These are phyloP conservation scores for Ectobius pallidus DNA, from an alignment of 2,888 invertebrate genomes.

Conservation along the genomic window DNA sequence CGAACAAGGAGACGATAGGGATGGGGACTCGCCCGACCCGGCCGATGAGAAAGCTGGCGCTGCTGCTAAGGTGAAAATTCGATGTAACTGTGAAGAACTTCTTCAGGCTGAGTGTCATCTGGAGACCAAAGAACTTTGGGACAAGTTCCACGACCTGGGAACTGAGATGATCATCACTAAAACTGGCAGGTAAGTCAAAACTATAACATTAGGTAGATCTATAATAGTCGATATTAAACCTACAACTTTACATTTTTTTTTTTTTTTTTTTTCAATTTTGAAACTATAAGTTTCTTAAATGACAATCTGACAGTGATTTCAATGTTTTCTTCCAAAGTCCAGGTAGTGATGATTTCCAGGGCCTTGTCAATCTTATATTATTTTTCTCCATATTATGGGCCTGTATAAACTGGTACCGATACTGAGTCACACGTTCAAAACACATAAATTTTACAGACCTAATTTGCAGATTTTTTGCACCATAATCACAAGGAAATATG, in stretches of 20 bases:
- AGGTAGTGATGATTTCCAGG: too few relatives aligned
- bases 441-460: too few relatives aligned
- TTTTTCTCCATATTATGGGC: too few relatives aligned
- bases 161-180: conserved; percentile 89
- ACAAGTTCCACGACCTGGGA: conserved; percentile 77
- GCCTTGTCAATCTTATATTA: too few relatives aligned
- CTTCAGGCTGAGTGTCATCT: conserved; percentile 71
- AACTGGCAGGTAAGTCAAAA: conserved; percentile 70
- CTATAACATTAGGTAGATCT: not conserved
- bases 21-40: conserved; percentile 37
- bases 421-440: too few relatives aligned
- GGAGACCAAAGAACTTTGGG: conserved; percentile 83
- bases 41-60: conserved; percentile 47
- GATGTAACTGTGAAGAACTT: conserved; percentile 72
- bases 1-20: conserved; percentile 38
- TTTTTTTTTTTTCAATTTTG: not conserved
- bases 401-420: too few relatives aligned
- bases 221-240: not conserved
- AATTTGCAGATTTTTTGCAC: too few relatives aligned
- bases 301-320: too few relatives aligned
- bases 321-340: too few relatives aligned
- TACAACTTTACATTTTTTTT: not conserved
- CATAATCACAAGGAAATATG: too few relatives aligned
- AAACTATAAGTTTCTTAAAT: too few relatives aligned
- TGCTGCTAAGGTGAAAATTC: conserved; percentile 55